Conservation (phyloP, 2,888 invertebrate species). For the Agonum fuliginosum region DNA sequence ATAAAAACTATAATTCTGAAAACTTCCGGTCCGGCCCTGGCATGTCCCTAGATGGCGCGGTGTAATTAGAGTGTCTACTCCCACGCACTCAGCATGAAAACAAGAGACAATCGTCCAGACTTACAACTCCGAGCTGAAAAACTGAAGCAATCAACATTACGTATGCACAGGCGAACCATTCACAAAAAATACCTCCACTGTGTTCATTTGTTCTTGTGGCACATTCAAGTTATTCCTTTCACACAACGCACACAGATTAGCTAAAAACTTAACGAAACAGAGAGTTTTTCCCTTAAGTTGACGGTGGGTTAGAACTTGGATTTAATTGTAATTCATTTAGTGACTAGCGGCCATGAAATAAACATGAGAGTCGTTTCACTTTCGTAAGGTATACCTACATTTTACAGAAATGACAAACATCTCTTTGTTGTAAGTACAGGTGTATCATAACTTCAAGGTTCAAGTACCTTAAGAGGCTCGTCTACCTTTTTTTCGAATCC, state of each 20-base stretch:
- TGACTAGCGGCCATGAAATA: constrained; percentile 11
- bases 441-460: too few species aligned
- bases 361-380: background rate
- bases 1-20: too few species aligned
- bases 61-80: constrained; percentile 30
- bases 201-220: background rate
- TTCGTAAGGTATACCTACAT: background rate
- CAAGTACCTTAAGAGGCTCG: too few species aligned
- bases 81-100: constrained; percentile 24
- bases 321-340: constrained; percentile 25
- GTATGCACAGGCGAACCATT: constrained; percentile 15
- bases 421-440: background rate
- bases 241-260: constrained; percentile 23
- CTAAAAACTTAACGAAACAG: constrained; percentile 32
- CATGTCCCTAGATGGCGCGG: constrained; percentile 1
- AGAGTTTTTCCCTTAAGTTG: constrained; percentile 27
- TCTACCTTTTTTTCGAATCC: too few species aligned
- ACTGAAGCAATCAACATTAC: constrained; percentile 47
- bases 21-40: background rate
- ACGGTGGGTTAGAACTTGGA: constrained; percentile 13
- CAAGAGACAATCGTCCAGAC: background rate
- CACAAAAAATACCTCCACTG: background rate
- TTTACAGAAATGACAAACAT: background rate
- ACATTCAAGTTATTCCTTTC: constrained; percentile 34
- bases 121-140: constrained; percentile 14